These are phyloP conservation scores for Gymnothorax reevesii DNA, from an alignment of 2,797 vertebrate species.

Conservation along the genomic window DNA sequence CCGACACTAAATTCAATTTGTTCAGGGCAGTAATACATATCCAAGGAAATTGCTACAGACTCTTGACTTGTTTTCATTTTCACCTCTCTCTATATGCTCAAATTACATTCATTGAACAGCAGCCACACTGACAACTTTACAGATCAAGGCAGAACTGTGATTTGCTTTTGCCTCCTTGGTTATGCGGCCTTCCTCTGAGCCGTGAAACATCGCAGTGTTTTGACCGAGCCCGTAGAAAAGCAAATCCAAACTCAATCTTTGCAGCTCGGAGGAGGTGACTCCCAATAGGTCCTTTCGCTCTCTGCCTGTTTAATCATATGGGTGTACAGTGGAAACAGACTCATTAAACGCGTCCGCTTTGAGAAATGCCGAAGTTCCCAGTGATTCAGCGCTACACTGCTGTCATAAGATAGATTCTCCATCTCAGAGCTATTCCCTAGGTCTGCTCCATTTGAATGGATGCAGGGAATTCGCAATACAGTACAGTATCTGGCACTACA, in stretches of 20 bases:
- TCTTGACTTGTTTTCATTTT: background rate
- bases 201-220: background rate
- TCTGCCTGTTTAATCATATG: background rate
- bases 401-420: background rate
- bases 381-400: background rate
- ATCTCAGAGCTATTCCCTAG: background rate
- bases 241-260: background rate
- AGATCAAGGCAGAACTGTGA: background rate
- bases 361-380: background rate
- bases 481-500: background rate
- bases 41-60: background rate
- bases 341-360: background rate
- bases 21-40: conserved; percentile 5
- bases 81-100: background rate
- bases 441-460: background rate
- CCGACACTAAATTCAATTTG: background rate
- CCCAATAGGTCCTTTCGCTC: background rate
- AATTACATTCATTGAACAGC: conserved; percentile 2
- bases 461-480: background rate
- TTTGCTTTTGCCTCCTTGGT: background rate
- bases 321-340: background rate
- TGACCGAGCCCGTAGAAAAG: background rate
- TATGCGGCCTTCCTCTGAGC: background rate
- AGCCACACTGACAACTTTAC: background rate
- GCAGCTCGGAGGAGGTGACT: background rate